phyloP scores from a whole-genome alignment of 2,888 invertebrate genomes.

The Caradrina clavipalpis region DNA sequence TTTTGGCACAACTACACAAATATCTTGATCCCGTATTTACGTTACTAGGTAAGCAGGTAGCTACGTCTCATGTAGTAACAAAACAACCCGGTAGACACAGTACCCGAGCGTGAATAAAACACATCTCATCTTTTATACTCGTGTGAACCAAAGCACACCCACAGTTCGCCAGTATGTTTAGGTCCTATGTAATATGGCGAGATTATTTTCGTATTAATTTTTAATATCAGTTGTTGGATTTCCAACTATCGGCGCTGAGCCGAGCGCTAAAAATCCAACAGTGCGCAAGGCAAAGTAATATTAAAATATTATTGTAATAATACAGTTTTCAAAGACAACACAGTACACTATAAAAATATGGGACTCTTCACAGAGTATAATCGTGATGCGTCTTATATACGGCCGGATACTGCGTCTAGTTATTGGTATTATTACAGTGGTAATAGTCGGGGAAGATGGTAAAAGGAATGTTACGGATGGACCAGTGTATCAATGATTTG shows the following conservation, averaged over 20 bases:
- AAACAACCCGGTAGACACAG: conserved; percentile 10
- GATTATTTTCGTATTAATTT: too few relatives aligned
- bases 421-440: neutral
- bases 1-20: conserved; percentile 26
- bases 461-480: neutral
- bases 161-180: too few relatives aligned
- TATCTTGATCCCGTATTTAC: conserved; percentile 22
- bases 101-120: neutral
- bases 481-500: conserved; percentile 1
- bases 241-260: too few relatives aligned
- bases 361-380: too few relatives aligned
- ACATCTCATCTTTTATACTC: neutral
- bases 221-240: too few relatives aligned
- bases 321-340: too few relatives aligned
- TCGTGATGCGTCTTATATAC: neutral
- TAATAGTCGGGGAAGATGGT: neutral
- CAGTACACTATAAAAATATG: too few relatives aligned
- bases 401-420: neutral
- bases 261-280: too few relatives aligned
- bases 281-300: too few relatives aligned
- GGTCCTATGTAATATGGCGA: too few relatives aligned
- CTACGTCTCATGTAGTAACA: neutral
- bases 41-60: conserved; percentile 31
- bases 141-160: too few relatives aligned
- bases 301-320: too few relatives aligned